Evolutionary conservation across 2,888 invertebrate species (phyloP).

Genomic region (Lepidocyrtoides sp.): DNA sequence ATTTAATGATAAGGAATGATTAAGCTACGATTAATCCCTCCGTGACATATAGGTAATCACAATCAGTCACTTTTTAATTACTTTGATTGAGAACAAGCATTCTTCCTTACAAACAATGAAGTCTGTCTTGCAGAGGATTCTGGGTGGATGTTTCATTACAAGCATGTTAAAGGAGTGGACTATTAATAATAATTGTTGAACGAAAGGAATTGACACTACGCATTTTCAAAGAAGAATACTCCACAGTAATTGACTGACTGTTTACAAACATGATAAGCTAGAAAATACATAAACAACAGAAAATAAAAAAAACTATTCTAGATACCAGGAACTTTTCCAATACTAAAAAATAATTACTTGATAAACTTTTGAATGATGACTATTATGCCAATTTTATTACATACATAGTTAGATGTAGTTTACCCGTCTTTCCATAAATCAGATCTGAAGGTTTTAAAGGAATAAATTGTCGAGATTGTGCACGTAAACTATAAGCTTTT

Average conservation of each 20-base stretch:
- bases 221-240: neutral
- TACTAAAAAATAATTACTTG: neutral
- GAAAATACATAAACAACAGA: slow-evolving; percentile 19
- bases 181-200: neutral
- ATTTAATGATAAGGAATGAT: neutral
- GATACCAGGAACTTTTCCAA: slow-evolving; percentile 45
- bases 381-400: neutral
- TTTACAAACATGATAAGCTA: slow-evolving; percentile 22
- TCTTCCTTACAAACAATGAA: neutral
- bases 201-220: neutral
- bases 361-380: slow-evolving; percentile 12
- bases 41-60: slow-evolving; percentile 39
- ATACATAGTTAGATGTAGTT: slow-evolving; percentile 17
- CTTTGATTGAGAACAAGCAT: neutral
- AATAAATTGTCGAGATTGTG: slow-evolving; percentile 31
- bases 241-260: slow-evolving; percentile 50
- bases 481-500: neutral
- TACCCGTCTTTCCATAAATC: slow-evolving; percentile 67
- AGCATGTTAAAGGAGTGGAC: neutral
- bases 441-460: slow-evolving; percentile 36
- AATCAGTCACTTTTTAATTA: slow-evolving; percentile 29
- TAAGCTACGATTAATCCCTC: slow-evolving; percentile 48
- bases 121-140: neutral
- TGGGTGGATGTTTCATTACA: neutral
- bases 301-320: slow-evolving; percentile 29